Conservation (phyloP, 2,113 vertebrate genomes). For the Puffinus mauretanicus region DNA sequence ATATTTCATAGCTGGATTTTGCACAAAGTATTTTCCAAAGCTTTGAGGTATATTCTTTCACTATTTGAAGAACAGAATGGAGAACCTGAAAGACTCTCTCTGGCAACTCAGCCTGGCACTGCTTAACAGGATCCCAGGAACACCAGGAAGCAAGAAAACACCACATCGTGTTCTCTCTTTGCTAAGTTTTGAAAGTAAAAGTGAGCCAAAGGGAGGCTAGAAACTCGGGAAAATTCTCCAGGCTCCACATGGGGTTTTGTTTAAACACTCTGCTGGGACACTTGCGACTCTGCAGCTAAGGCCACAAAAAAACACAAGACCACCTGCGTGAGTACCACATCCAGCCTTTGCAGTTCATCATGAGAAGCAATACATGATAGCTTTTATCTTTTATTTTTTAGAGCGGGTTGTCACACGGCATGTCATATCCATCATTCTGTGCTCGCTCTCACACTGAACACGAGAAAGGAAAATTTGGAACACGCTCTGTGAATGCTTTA, state of each 20-base stretch:
- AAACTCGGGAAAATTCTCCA: neutral
- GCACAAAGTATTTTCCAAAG: constrained; percentile 34
- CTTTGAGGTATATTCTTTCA: constrained; percentile 44
- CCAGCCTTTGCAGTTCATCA: constrained; percentile 14
- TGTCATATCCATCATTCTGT: constrained; percentile 19
- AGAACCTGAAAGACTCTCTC: constrained; percentile 42
- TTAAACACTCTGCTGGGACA: neutral
- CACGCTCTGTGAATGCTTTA: neutral
- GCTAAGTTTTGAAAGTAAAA: constrained; percentile 16
- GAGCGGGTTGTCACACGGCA: neutral
- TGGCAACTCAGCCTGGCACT: constrained; percentile 15
- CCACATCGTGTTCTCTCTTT: neutral
- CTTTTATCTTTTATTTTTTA: constrained; percentile 37
- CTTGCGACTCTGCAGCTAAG: neutral
- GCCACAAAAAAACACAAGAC: neutral
- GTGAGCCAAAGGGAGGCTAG: neutral
- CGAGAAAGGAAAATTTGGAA: constrained; percentile 25
- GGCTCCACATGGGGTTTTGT: neutral
- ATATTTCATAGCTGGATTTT: constrained; percentile 40
- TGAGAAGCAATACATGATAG: neutral
- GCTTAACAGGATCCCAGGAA: constrained; percentile 17
- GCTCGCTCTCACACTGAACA: neutral
- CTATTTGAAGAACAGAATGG: constrained; percentile 56
- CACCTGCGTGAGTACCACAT: neutral
- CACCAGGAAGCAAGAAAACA: neutral